Evolutionary conservation across 2,113 vertebrate genomes (phyloP), one percentile per base, ranked within the genome.

Genomic region (Anarrhichthys ocellatus): DNA sequence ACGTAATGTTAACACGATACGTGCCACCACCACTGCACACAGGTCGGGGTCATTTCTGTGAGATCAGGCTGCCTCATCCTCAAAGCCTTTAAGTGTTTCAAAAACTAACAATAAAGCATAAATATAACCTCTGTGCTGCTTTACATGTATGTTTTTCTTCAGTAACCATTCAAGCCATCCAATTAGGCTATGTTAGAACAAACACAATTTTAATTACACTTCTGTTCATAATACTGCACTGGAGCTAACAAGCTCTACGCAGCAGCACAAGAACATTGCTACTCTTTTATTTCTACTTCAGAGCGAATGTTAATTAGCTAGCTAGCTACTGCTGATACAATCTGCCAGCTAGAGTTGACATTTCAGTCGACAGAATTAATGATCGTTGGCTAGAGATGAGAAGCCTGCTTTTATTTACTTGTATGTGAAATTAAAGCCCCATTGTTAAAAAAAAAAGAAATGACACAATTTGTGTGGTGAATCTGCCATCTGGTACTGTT

Each of bases 261-360:
- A 27, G 63, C 63, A 65, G 38, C n/a, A 64, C 59, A 17, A 34
- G 27, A 34, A 27, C 20, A 65, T 65, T 11, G 34, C 20, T 40
- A 9, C 34, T 64, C 63, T 40, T 65, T 64, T 64, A 40, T 40
- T 65, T 65, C n/a, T 29, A 67, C n/a, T 44, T 29, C 29, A 64
- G 44, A 38, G 9, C 14, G 9, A 2, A 61, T 2, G 0, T 48
- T 65, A 14, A n/a, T 52, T 20, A 62, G 24, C 27, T 32, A 62
- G 44, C 40, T 58, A 11, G 32, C 9, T 42, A 72, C 14, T 42
- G 70, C 24, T 36, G 73, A 75, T 63, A n/a, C 24, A n/a, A 75
- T 50, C 44, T 14, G 34, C 9, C 14, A 29, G 44, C 20, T 7
- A 34, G 4, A 71, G 38, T 59, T 10, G 1, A 24, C 2, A 36